Conservation (phyloP, 92 coral and sea anemone genomes). For the Bergia sp. region DNA sequence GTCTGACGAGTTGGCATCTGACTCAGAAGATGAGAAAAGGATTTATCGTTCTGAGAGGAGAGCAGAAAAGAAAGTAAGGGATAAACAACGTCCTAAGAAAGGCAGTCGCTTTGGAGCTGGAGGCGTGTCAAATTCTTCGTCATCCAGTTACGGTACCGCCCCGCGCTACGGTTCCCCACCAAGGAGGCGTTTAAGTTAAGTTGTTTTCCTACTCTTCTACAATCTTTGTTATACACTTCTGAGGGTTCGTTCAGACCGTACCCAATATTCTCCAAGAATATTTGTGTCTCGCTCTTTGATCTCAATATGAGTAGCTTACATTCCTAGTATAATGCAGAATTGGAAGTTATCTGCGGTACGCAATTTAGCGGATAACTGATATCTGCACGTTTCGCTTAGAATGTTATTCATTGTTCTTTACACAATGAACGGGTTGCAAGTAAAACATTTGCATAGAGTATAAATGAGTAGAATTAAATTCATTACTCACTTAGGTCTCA, state of each 20-base stretch:
- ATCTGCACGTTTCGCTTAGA: constrained; percentile 41
- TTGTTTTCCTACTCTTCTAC: constrained; percentile 31
- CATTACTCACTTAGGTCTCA: neutral
- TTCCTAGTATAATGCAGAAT: neutral
- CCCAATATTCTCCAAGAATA: constrained; percentile 22
- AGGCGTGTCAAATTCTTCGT: constrained; percentile 10
- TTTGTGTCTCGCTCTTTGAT: constrained; percentile 11
- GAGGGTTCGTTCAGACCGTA: constrained; percentile 20
- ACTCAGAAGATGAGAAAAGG: constrained; percentile 15
- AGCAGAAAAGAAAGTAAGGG: constrained; percentile 40
- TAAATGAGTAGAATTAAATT: too few relatives aligned
- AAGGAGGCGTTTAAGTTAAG: constrained; percentile 37
- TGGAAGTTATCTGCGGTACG: constrained; percentile 31
- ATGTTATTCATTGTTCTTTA: constrained; percentile 14
- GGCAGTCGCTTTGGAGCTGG: constrained; percentile 34
- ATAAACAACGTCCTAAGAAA: constrained; percentile 32
- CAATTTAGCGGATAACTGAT: constrained; percentile 44
- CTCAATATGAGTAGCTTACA: constrained; percentile 8
- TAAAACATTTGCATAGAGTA: too few relatives aligned
- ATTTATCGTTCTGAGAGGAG: constrained; percentile 8
- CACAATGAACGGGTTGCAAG: neutral
- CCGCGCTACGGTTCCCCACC: neutral
- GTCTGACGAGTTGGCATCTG: neutral
- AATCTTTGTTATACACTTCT: constrained; percentile 32
- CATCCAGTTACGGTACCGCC: constrained; percentile 17